phyloP scores from a whole-genome alignment of 2,113 vertebrate genomes.

The Romanogobio albipinnatus region DNA sequence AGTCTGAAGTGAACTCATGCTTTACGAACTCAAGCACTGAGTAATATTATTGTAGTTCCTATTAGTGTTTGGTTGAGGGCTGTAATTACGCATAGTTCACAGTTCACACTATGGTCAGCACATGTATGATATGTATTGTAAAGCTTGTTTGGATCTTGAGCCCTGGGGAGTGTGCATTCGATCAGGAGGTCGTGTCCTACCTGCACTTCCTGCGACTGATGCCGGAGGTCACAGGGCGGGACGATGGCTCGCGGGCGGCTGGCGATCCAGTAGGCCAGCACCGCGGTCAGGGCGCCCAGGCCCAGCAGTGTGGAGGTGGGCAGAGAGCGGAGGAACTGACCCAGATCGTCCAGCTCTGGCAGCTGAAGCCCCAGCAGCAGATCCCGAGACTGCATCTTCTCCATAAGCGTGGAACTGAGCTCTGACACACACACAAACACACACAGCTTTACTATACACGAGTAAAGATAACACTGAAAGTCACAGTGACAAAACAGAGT shows the following conservation, averaged over 20 bases:
- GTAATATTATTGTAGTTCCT: too few relatives aligned
- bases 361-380: conserved; percentile 86
- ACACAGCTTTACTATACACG: neutral
- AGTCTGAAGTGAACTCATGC: too few relatives aligned
- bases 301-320: conserved; percentile 89
- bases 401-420: conserved; percentile 85
- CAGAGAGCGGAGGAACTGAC: conserved; percentile 87
- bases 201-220: conserved; percentile 91
- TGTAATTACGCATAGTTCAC: too few relatives aligned
- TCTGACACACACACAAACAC: conserved; percentile 74
- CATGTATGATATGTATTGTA: too few relatives aligned
- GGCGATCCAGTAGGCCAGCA: conserved; percentile 93
- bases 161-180: too few relatives aligned
- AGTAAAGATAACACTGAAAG: neutral
- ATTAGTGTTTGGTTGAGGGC: too few relatives aligned
- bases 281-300: conserved; percentile 86
- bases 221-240: conserved; percentile 88
- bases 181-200: conserved; percentile 63
- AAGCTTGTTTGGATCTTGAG: too few relatives aligned
- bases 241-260: conserved; percentile 87
- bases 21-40: too few relatives aligned
- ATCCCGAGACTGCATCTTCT: conserved; percentile 96
- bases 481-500: neutral
- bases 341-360: conserved; percentile 87
- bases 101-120: too few relatives aligned